These are phyloP conservation scores for Urocolius indicus DNA, from an alignment of 2,113 vertebrate species.

Conservation along the genomic window DNA sequence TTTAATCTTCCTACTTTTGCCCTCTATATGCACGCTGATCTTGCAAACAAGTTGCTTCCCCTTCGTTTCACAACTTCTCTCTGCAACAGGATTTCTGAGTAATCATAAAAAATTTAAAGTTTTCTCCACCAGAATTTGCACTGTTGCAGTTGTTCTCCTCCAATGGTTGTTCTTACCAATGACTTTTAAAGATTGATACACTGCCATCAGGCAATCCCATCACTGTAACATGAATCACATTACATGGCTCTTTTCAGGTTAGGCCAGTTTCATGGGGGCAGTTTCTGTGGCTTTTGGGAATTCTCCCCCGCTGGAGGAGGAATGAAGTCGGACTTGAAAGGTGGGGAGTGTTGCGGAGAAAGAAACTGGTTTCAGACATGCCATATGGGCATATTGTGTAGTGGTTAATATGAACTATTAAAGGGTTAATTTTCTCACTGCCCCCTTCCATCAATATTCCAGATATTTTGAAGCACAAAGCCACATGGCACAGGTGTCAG, in stretches of 20 bases:
- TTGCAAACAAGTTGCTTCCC: background rate
- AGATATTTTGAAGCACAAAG: background rate
- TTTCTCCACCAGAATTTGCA: background rate
- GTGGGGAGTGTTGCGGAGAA: background rate
- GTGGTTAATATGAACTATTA: background rate
- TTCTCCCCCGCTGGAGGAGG: background rate
- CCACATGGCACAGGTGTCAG: background rate
- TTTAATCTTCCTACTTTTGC: background rate
- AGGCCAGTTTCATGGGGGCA: background rate
- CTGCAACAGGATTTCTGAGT: background rate
- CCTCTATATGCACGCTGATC: background rate
- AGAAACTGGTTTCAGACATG: background rate
- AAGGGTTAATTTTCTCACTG: background rate
- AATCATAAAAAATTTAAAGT: background rate
- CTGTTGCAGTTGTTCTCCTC: background rate
- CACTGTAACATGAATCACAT: background rate
- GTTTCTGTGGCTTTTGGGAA: conserved; percentile 16
- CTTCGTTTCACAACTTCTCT: background rate
- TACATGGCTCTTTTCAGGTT: background rate
- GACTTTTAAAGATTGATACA: background rate
- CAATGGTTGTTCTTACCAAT: background rate
- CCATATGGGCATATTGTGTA: background rate
- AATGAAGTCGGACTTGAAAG: conserved; percentile 45
- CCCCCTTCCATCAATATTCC: background rate
- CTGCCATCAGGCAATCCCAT: background rate